Base-by-base conservation (phyloP, 1,140 invertebrate genomes). In the Tyrophagus putrescentiae region DNA sequence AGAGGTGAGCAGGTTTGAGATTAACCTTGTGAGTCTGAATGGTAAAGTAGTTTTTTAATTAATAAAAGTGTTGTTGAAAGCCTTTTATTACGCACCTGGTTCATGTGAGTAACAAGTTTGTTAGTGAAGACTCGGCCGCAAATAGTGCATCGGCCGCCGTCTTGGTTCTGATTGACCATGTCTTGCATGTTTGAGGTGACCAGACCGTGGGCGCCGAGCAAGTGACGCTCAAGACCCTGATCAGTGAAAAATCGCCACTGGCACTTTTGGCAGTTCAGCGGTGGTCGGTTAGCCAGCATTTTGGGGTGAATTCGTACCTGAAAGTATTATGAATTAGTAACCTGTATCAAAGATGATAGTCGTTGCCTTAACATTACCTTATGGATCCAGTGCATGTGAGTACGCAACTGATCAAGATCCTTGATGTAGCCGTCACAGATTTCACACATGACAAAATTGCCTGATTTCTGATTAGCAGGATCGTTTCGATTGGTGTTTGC, bases 151-250 rank as follows among this genome's bases (percentile, higher is more conserved):
- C 90, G 77, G 42, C 90, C 90, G 44, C 85, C 84, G 75, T 94
- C 90, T 72, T 89, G 90, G 64, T 88, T 88, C 70, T 87, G 90
- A 69, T 94, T 92, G 44, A 90, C 88, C 42, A 88, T 87, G 69
- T 92, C 87, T 71, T 93, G 87, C 86, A 95, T 90, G 67, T 89
- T 92, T 52, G 87, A 90, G 36, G 90, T 94, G 18, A 95, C 90
- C 34, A 94, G 77, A 39, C 88, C 88, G 71, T 95, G 90, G 56
- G 87, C 87, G 57, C 90, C 90, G 44, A 95, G 76, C 64, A 94
- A 77, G 79, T 95, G 90, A 67, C 90, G 76, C 73, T 95, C 90
- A 32, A 93, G 72, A 21, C 90, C 90, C 77, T 91, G 82, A 75
- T 84, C 83, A 31, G 83, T 84, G 68, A 84, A 84, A 71, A 84